Percentiles rank a stretch among this genome's conserved stretches.
phyloP scores from a whole-genome alignment of 2,113 vertebrate species.

The Corythoichthys haematopterus region DNA sequence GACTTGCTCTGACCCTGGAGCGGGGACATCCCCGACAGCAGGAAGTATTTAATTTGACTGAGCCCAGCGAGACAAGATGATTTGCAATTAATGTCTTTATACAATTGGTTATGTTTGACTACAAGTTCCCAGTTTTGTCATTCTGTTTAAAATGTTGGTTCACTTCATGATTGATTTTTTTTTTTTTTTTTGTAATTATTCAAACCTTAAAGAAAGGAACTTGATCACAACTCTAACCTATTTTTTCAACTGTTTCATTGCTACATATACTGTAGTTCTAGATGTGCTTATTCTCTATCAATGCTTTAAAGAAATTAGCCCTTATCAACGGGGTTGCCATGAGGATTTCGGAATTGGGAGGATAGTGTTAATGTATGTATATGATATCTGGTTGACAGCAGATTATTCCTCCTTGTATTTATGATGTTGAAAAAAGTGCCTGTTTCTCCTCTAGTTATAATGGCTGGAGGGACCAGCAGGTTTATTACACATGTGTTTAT shows the following conservation, averaged over 20 bases:
- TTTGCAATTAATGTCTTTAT: background rate
- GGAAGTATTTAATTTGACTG: slow-evolving; percentile 36
- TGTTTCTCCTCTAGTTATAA: slow-evolving; percentile 45
- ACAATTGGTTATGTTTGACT: background rate
- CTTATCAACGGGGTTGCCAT: slow-evolving; percentile 23
- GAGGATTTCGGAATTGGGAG: background rate
- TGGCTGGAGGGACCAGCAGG: slow-evolving; percentile 45
- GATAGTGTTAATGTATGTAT: slow-evolving; percentile 21
- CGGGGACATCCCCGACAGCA: slow-evolving; percentile 24
- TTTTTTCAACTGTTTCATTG: background rate
- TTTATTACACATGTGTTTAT: slow-evolving; percentile 35
- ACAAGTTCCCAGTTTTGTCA: too few relatives aligned
- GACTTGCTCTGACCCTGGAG: slow-evolving; percentile 41
- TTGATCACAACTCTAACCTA: background rate
- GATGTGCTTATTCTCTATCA: background rate
- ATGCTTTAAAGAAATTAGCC: slow-evolving; percentile 16
- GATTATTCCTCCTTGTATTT: slow-evolving; percentile 51
- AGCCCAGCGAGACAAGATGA: slow-evolving; percentile 17
- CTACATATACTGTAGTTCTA: background rate
- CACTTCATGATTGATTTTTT: too few relatives aligned
- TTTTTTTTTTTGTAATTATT: too few relatives aligned
- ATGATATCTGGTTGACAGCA: slow-evolving; percentile 51
- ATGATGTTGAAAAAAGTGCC: slow-evolving; percentile 44
- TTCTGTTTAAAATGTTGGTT: too few relatives aligned
- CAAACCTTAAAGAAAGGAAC: background rate